These are phyloP conservation scores for Cryptocephalus primarius DNA, from an alignment of 2,888 invertebrate genomes.

Conservation along the genomic window DNA sequence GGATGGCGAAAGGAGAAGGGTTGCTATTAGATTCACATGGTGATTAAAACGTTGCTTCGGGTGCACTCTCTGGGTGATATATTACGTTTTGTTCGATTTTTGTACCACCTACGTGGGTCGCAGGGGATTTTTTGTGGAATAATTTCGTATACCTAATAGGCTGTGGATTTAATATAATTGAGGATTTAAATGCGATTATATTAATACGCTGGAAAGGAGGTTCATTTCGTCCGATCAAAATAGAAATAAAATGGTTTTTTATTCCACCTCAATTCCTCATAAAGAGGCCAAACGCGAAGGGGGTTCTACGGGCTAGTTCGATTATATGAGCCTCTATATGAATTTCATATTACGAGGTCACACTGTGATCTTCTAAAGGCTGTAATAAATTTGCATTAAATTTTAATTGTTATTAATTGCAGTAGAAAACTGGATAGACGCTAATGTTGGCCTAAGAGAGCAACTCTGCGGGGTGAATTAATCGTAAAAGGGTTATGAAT, in stretches of 20 bases:
- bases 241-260: too few relatives aligned
- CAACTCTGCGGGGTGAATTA: conserved; percentile 5
- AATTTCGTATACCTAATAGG: not conserved
- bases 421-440: conserved; percentile 6
- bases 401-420: conserved; percentile 13
- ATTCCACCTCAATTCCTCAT: too few relatives aligned
- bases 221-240: too few relatives aligned
- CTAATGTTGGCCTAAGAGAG: conserved; percentile 9
- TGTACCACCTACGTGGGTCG: conserved; percentile 7
- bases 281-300: too few relatives aligned
- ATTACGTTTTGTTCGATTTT: conserved; percentile 7
- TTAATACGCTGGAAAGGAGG: too few relatives aligned
- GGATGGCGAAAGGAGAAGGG: conserved; percentile 6
- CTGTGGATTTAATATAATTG: too few relatives aligned
- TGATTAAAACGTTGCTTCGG: conserved; percentile 10
- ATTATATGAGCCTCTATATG: too few relatives aligned
- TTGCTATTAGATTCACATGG: conserved; percentile 8
- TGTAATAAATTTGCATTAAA: conserved; percentile 7
- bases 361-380: too few relatives aligned
- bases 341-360: too few relatives aligned
- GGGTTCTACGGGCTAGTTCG: too few relatives aligned
- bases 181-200: too few relatives aligned
- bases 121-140: not conserved
- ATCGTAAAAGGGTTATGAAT: not conserved
- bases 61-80: conserved; percentile 6